Evolutionary conservation across 30 jellyfish, hydroid and myxozoan species (phyloP), one percentile per base, ranked within the genome.

Genomic region (Clytia hemisphaerica): DNA sequence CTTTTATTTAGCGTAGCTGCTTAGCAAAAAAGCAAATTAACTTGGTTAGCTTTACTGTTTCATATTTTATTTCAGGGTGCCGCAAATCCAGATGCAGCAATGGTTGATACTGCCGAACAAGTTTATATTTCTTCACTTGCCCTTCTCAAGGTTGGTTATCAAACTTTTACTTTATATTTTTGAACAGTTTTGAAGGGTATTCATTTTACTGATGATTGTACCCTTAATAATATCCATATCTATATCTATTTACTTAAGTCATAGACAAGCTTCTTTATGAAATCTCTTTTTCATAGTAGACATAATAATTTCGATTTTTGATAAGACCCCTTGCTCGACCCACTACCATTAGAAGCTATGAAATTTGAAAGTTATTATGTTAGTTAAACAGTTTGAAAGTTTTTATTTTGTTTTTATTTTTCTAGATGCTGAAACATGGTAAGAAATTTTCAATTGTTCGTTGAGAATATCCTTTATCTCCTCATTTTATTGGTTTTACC

Each of bases 101-200:
- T 72, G 71, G 96, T 86, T 3, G 97, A 88, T 44, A 88, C 97
- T 5, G 97, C 97, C 10, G 97, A 88, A 50, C 94, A 80, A 81
- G 95, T 88, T 61, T 82, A 88, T 64, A 88, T 88, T 6, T 88
- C 97, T 0, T 81, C 97, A 0, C 67, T 88, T 22, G 97, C 97
- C 27, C 58, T 88, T 28, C 67, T 88, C 1, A 88, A 88, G 93
- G 97, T 88, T n/a, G n/a, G n/a, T n/a, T n/a, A n/a, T n/a, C n/a
- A n/a, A n/a, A n/a, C n/a, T n/a, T n/a, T n/a, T 49, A 7, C 0
- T 48, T 7, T 62, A 10, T 21, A 28, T 12, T 35, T 26, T 4
- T 55, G 14, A n/a, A n/a, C n/a, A n/a, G n/a, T n/a, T n/a, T n/a
- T n/a, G n/a, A n/a, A n/a, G n/a, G 10, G n/a, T 9, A 9, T 40